Base-by-base conservation (phyloP, 2,888 invertebrate species). In the Peribatodes rhomboidaria region DNA sequence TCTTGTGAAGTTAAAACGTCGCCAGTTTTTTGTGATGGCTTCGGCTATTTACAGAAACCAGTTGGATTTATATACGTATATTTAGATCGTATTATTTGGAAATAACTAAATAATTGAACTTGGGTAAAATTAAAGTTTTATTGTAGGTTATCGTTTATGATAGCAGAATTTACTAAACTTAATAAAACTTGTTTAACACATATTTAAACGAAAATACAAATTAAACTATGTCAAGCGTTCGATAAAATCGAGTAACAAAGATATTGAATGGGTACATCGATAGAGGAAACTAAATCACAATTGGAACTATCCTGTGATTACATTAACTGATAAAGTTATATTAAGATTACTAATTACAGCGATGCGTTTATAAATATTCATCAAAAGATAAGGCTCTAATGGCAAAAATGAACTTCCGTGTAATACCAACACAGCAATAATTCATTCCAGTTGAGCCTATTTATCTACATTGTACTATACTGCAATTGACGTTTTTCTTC, bases 1-100 rank as follows among this genome's bases (percentile, higher is more conserved):
- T 82, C 71, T 69, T 66, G 64, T 64, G 61, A 61, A 58, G 58
- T 56, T 65, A 64, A 68, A 70, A 56, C 69, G 57, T 67, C 65
- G 67, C 67, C 64, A 67, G 72, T 76, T 74, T n/a, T 73, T 60
- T 77, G 54, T 70, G 70, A 70, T 57, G 69, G 63, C 64, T 64
- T 31, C 31, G 39, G 42, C 52, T 65, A 62, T 70, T 65, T 65
- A 70, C 65, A 57, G 44, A 62, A 61, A 39, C 52, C 44, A 42
- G 57, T 53, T 35, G 52, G 33, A 56, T 59, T 61, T 46, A 41
- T 47, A 11, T 53, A 33, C 2, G 33, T 20, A 18, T 55, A 13
- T 33, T 16, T 46, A 13, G 9, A 44, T 35, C n/a, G 31, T 49
- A 16, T 31, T 49, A 16, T 31, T 49, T 49, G 3, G 31, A 49